Base-by-base conservation (phyloP, 2,888 invertebrate genomes). In the Epirrita christyi region DNA sequence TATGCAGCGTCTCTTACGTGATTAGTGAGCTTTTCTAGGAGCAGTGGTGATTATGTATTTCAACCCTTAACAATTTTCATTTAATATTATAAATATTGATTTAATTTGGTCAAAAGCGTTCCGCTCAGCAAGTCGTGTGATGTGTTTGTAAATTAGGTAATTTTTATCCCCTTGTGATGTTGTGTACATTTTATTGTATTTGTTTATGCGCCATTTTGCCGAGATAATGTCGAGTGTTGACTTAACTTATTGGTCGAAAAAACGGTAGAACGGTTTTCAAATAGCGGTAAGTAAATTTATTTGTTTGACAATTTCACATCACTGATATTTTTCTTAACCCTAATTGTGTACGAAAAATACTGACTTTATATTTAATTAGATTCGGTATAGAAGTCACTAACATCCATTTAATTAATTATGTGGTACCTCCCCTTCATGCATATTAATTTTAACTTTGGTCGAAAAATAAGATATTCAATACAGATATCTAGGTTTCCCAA, bases 101-200 rank as follows among this genome's bases (percentile, higher is more conserved):
- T 34, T 38, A 27, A 15, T 38, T 51, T 14, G 15, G 34, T 47
- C 51, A 46, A 38, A 34, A 28, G 6, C 47, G 47, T 38, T 55
- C 43, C 14, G 36, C 21, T 29, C 15, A 21, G 37, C n/a, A 11
- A 9, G 8, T 10, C 11, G 43, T 52, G 47, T 43, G 32, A 46
- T 56, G 34, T 56, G 34, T 40, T 36, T 44, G 45, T 45, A 38
- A 46, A 46, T 50, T 40, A 58, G 48, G 41, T 46, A 54, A 42
- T 34, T 46, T n/a, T 36, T 41, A 34, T 11, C 28, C 44, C 52
- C 8, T 45, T 42, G 59, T 59, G 45, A 53, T 48, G 52, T 53
- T 58, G 49, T 50, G 54, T 59, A 59, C 49, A 59, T 59, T 59
- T 48, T 28, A 38, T 51, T 56, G 46, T 51, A 42, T 50, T 48